phyloP scores from a whole-genome alignment of 1,140 invertebrate species.

The Wasmannia auropunctata region DNA sequence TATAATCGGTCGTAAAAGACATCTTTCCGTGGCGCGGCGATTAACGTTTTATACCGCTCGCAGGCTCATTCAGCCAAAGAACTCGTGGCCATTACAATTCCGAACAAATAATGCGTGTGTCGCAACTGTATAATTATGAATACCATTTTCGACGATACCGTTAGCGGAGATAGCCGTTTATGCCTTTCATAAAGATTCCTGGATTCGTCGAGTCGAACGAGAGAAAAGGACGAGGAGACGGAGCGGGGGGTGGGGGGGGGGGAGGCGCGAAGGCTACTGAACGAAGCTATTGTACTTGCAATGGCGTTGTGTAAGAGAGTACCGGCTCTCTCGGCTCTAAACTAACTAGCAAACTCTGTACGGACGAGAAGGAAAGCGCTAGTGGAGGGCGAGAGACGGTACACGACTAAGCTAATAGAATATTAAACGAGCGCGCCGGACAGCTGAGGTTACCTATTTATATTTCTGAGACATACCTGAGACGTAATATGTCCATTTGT shows the following conservation, averaged over 20 bases:
- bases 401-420: constrained; percentile 73
- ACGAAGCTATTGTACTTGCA: constrained; percentile 67
- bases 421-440: constrained; percentile 69
- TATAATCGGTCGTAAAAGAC: constrained; percentile 75
- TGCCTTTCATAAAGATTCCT: constrained; percentile 76
- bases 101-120: constrained; percentile 78
- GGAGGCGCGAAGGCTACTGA: constrained; percentile 30
- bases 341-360: constrained; percentile 33
- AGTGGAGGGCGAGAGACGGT: neutral
- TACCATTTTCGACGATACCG: constrained; percentile 76
- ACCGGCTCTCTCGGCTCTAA: constrained; percentile 32
- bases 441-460: constrained; percentile 67
- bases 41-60: constrained; percentile 72
- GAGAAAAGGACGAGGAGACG: neutral
- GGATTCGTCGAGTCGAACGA: constrained; percentile 63
- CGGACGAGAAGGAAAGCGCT: neutral
- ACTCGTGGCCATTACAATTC: constrained; percentile 73
- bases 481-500: constrained; percentile 80
- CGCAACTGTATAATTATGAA: constrained; percentile 80
- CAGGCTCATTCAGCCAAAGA: constrained; percentile 63
- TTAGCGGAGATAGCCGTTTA: constrained; percentile 74
- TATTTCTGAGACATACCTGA: constrained; percentile 72
- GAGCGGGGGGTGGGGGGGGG: no score
- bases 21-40: constrained; percentile 63
- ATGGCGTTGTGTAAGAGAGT: constrained; percentile 61